phyloP scores from a whole-genome alignment of 2,888 invertebrate species.

The Dexiosoma caninum region DNA sequence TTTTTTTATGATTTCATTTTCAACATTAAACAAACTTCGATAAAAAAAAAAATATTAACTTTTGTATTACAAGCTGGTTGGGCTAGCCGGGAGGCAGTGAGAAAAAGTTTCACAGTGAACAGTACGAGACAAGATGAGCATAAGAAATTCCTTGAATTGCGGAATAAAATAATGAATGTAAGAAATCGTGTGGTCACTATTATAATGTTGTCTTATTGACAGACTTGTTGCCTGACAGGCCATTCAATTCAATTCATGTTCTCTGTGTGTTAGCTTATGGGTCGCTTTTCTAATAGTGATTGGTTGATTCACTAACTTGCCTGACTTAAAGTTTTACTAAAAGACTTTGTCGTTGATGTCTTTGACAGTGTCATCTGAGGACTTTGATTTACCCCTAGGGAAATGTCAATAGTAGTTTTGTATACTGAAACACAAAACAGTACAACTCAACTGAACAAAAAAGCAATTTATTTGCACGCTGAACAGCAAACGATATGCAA shows the following conservation, averaged over 20 bases:
- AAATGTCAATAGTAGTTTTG: slow-evolving; percentile 47
- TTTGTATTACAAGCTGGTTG: neutral
- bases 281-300: slow-evolving; percentile 34
- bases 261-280: slow-evolving; percentile 27
- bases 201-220: slow-evolving; percentile 48
- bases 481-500: neutral
- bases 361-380: slow-evolving; percentile 51
- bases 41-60: neutral
- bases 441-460: neutral
- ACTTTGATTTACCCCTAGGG: slow-evolving; percentile 59
- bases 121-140: neutral
- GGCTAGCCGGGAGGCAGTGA: neutral
- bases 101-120: neutral
- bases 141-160: neutral
- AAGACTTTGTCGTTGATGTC: slow-evolving; percentile 24
- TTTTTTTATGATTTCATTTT: too few relatives aligned
- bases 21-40: too few relatives aligned
- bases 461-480: slow-evolving; percentile 22
- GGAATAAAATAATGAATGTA: neutral
- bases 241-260: slow-evolving; percentile 39
- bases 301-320: slow-evolving; percentile 42
- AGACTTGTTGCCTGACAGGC: slow-evolving; percentile 22
- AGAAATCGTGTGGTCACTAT: slow-evolving; percentile 48
- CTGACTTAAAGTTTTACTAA: slow-evolving; percentile 44
- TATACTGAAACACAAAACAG: slow-evolving; percentile 6